Evolutionary conservation across 2,113 vertebrate species (phyloP), one percentile per base, ranked within the genome.

Genomic region (Gadus macrocephalus): DNA sequence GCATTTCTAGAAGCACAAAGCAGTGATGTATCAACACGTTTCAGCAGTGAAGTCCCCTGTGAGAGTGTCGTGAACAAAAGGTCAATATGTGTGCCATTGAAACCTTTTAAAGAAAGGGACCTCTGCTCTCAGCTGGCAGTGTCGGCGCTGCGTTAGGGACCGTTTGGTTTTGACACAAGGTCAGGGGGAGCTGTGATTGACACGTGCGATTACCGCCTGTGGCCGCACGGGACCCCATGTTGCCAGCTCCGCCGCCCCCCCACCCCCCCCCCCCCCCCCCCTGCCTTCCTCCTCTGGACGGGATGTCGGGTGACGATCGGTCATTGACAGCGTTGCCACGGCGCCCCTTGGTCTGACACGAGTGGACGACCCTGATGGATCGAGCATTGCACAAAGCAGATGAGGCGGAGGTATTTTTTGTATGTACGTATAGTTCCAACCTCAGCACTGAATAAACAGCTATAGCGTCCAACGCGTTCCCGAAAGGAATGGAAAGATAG

Each of bases 101-200:
- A 49, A 14, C 8, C 31, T 35, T 35, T 6, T 35, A 15, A 62
- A 67, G 60, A 15, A 62, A 67, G 60, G 49, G 68, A 15, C 27
- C 67, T 62, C 17, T 11, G 4, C 59, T 22, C 38, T 0, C 3
- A 8, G 16, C 58, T 65, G 69, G 64, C 15, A 17, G 55, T 14
- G n/a, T n/a, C 55, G n/a, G 15, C 55, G 68, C 68, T 62, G 64
- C 53, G 53, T 72, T 74, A 20, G 69, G 66, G n/a, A 59, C 58
- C 31, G n/a, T 68, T 81, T 73, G 75, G 76, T 76, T 73, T 70
- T 81, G 88, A 83, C 86, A 78, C 83, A 83, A 89, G 89, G 88
- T 89, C 84, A 80, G 5, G 2, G 31, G 3, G 67, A 74, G 74
- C 74, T 67, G 20, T 84, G 86, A 89, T 71, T 83, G 87, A 87